Base-by-base conservation (phyloP, 1,140 invertebrate genomes). In the Probaryconus sp. region DNA sequence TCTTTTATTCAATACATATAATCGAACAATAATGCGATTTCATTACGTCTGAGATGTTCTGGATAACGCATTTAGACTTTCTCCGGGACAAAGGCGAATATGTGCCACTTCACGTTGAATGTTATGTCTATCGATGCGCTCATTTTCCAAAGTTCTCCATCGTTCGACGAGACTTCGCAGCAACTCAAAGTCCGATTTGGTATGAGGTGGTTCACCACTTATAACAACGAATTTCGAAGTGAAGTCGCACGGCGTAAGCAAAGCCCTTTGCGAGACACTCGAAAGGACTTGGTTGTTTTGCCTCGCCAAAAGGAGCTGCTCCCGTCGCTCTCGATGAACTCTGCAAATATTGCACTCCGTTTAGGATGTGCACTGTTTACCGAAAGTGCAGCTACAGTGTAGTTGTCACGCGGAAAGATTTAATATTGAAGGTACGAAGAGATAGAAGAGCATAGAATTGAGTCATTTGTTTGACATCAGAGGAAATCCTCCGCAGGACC, bases 161-260 rank as follows among this genome's bases (percentile, higher is more conserved):
- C 90, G 89, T 53, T 92, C 91, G 6, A 93, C 87, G 87, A 90
- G 56, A 28, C 78, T 88, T 70, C 91, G 91, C 1, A 93, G 80
- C 83, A 91, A 90, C 73, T 91, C 89, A 77, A 92, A 93, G 80
- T 93, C 91, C 74, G 89, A 88, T 40, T 89, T 88, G 6, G 89
- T 37, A 7, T 45, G 64, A 21, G 58, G 61, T n/a, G 75, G 30
- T 24, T 42, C 28, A 55, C 71, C 71, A 69, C 77, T 79, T 55
- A 81, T 20, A 63, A 76, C 79, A 53, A 55, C 58, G 53, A 79
- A 79, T 69, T 79, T 72, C 14, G 16, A 40, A 10, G 40, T 37
- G 30, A 61, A 60, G 37, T 60, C 30, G 35, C 26, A 28, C 31
- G 9, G 2, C 51, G 48, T 35, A 14, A 45, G 38, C 40, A 5